These are phyloP conservation scores for Hydractinia symbiolongicarpus DNA, from an alignment of 30 jellyfish, hydroid and myxozoan genomes.

Conservation along the genomic window DNA sequence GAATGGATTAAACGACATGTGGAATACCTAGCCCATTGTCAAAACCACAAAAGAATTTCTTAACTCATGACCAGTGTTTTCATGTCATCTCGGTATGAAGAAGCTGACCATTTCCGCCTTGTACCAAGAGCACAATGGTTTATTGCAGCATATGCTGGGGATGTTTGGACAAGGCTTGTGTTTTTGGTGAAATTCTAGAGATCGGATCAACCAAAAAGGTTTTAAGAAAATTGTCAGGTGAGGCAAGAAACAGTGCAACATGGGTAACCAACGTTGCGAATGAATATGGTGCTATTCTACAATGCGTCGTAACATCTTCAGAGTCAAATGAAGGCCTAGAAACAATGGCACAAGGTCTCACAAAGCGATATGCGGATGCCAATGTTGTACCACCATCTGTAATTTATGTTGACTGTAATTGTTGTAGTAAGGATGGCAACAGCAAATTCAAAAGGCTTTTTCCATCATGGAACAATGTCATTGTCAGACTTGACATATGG, in stretches of 20 bases:
- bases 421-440: conserved; percentile 36
- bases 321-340: conserved; percentile 10
- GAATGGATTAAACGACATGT: conserved; percentile 24
- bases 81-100: not conserved
- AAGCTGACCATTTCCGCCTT: conserved; percentile 4
- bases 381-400: conserved; percentile 29
- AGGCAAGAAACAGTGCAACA: conserved; percentile 30
- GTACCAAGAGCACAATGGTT: conserved; percentile 41
- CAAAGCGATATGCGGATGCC: conserved; percentile 28
- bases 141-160: conserved; percentile 36
- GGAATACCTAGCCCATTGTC: conserved; percentile 41
- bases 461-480: conserved; percentile 18
- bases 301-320: conserved; percentile 21
- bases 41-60: not conserved
- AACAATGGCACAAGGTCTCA: conserved; percentile 35
- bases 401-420: conserved; percentile 48
- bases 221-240: conserved; percentile 45
- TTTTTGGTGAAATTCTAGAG: conserved; percentile 39
- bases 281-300: conserved; percentile 45
- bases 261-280: conserved; percentile 57
- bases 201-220: conserved; percentile 53
- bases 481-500: conserved; percentile 40
- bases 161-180: conserved; percentile 43
- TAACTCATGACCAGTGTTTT: not conserved
- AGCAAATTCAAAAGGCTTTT: conserved; percentile 17